These are phyloP conservation scores for Caenorhabditis sp. DNA, from an alignment of 2,888 invertebrate species.

Conservation along the genomic window DNA sequence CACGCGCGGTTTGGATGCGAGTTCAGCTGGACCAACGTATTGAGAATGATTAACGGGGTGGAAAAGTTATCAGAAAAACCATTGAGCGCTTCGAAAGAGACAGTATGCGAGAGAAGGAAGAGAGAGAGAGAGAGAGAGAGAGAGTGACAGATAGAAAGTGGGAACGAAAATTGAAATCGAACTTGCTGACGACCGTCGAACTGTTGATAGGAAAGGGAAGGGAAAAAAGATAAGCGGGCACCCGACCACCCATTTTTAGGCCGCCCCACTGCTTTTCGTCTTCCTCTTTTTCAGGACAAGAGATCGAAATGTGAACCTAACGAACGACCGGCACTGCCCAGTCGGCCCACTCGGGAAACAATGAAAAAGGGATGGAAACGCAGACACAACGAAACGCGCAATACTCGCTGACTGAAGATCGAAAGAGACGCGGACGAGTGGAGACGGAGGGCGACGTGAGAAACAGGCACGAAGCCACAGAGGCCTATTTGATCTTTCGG, in stretches of 20 bases:
- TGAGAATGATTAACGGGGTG: constrained; percentile 1
- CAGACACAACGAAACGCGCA: constrained; percentile 33
- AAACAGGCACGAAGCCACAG: constrained; percentile 24
- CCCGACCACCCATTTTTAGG: constrained; percentile 22
- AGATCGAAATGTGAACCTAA: constrained; percentile 62
- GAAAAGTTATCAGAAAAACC: constrained; percentile 21
- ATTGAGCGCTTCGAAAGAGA: constrained; percentile 8
- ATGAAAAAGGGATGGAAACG: background rate
- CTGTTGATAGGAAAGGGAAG: constrained; percentile 10
- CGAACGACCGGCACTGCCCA: constrained; percentile 30
- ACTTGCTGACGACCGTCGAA: constrained; percentile 30
- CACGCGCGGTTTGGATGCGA: background rate
- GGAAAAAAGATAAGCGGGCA: constrained; percentile 19
- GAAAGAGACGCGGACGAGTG: constrained; percentile 25
- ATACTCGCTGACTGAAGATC: constrained; percentile 55
- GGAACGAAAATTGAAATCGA: constrained; percentile 24
- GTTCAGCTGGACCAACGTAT: constrained; percentile 30
- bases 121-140: constrained; percentile 17
- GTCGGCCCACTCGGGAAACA: constrained; percentile 40
- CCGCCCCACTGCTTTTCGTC: constrained; percentile 15
- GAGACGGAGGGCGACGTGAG: constrained; percentile 37
- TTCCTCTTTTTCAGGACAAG: constrained; percentile 44
- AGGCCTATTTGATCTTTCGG: constrained; percentile 47
- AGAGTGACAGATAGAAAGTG: constrained; percentile 13
- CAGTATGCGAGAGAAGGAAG: constrained; percentile 5